A percentile compares a stretch with the other conserved stretches of the same genome.
Conservation (phyloP, 2,113 vertebrate species). For the Istiophorus platypterus region DNA sequence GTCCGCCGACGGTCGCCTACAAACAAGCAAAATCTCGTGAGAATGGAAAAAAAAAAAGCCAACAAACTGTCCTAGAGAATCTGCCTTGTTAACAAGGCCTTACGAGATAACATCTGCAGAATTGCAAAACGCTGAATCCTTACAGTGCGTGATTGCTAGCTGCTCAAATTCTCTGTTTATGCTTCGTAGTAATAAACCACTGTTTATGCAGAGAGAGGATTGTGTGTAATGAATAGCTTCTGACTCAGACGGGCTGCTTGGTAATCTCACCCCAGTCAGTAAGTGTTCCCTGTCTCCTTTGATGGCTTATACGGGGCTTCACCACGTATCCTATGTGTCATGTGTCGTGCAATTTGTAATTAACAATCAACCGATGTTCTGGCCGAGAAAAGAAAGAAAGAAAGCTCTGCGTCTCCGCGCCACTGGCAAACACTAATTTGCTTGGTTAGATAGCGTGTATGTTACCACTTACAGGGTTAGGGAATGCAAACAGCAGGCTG, state of each 20-base stretch:
- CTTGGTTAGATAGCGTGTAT: constrained; percentile 18
- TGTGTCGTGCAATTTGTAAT: constrained; percentile 74
- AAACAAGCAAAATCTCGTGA: constrained; percentile 13
- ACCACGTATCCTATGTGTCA: constrained; percentile 25
- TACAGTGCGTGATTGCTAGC: constrained; percentile 57
- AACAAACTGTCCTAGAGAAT: constrained; percentile 26
- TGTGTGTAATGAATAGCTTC: constrained; percentile 67
- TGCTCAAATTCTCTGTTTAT: constrained; percentile 68
- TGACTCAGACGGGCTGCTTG: constrained; percentile 27
- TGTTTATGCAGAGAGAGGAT: constrained; percentile 70
- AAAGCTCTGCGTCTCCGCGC: constrained; percentile 10
- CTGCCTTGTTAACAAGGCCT: constrained; percentile 34
- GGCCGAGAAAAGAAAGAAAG: too few relatives aligned
- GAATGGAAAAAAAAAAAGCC: constrained; percentile 38
- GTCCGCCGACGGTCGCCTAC: too few relatives aligned
- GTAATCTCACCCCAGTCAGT: constrained; percentile 70
- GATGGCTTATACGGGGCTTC: constrained; percentile 25
- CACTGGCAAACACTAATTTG: constrained; percentile 46
- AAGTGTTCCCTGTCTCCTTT: constrained; percentile 60
- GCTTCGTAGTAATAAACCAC: constrained; percentile 69
- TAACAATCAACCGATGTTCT: constrained; percentile 43
- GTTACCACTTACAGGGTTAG: constrained; percentile 39
- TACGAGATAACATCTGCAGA: constrained; percentile 30
- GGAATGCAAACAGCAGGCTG: constrained; percentile 1
- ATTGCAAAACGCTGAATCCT: constrained; percentile 46